A percentile compares a stretch with the other conserved stretches of the same genome.
phyloP scores from a whole-genome alignment of 1,140 invertebrate species.

The Cryptotermes secundus region DNA sequence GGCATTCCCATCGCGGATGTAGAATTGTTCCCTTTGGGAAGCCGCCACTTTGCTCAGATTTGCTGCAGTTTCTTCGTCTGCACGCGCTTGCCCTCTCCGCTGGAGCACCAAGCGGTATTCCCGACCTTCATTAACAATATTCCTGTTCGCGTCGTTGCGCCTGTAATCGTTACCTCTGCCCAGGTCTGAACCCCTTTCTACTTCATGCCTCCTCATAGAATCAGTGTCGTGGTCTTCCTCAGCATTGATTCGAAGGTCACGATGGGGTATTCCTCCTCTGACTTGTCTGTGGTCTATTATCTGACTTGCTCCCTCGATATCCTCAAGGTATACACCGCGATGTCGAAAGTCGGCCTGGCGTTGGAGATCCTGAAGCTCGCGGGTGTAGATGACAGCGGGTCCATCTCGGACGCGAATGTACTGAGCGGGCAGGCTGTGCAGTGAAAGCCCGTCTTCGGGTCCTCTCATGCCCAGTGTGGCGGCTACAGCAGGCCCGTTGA shows the following conservation, averaged over 20 bases:
- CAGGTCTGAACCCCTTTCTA: conserved; percentile 64
- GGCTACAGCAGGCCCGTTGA: conserved; percentile 34
- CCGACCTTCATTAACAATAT: neutral
- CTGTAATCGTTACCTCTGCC: neutral
- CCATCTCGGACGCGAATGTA: conserved; percentile 1
- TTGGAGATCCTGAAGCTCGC: conserved; percentile 52
- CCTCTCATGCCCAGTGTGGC: conserved; percentile 49
- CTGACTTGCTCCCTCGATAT: conserved; percentile 46
- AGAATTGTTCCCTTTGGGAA: conserved; percentile 62
- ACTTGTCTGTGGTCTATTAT: neutral
- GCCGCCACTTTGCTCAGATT: neutral
- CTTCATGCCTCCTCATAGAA: conserved; percentile 69
- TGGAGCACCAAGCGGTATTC: neutral
- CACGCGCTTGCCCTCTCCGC: neutral
- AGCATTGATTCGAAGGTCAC: neutral
- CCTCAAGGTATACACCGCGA: conserved; percentile 50
- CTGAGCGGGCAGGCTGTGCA: neutral
- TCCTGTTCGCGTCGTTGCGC: neutral
- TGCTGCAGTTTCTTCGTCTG: conserved; percentile 30
- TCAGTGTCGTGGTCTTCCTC: conserved; percentile 60
- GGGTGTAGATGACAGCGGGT: conserved; percentile 55
- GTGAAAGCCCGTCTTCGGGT: conserved; percentile 1
- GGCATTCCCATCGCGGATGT: conserved; percentile 77
- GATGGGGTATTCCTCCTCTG: neutral
- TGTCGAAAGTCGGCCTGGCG: conserved; percentile 33